These are phyloP conservation scores for Engystomops pustulosus DNA, from an alignment of 2,113 vertebrate genomes.

Conservation along the genomic window DNA sequence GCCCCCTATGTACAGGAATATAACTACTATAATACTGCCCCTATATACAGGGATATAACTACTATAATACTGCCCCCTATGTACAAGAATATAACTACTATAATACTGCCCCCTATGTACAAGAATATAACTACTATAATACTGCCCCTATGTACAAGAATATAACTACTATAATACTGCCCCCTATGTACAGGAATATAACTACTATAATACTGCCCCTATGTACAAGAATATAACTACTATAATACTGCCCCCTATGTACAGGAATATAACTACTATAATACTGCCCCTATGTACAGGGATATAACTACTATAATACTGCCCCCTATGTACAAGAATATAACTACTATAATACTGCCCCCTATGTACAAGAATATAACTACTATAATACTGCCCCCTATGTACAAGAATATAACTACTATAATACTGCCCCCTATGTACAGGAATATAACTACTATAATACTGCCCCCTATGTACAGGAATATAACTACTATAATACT, in stretches of 20 bases:
- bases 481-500: too few species aligned
- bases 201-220: conserved; percentile 5
- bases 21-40: too few species aligned
- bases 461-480: too few species aligned
- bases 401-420: neutral
- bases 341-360: neutral
- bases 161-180: neutral
- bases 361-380: conserved; percentile 11
- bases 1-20: too few species aligned
- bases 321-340: neutral
- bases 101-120: too few species aligned
- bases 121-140: conserved; percentile 4
- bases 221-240: conserved; percentile 12
- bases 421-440: neutral
- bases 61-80: too few species aligned
- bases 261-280: neutral
- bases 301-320: neutral
- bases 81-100: too few species aligned
- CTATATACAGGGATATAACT: too few species aligned
- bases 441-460: neutral
- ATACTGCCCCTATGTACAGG: neutral
- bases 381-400: neutral
- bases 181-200: neutral
- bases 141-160: too few species aligned
- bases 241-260: neutral